A percentile compares a stretch with the other conserved stretches of the same genome.
phyloP scores from a whole-genome alignment of 1,140 invertebrate genomes.

The Monomorium pharaonis region DNA sequence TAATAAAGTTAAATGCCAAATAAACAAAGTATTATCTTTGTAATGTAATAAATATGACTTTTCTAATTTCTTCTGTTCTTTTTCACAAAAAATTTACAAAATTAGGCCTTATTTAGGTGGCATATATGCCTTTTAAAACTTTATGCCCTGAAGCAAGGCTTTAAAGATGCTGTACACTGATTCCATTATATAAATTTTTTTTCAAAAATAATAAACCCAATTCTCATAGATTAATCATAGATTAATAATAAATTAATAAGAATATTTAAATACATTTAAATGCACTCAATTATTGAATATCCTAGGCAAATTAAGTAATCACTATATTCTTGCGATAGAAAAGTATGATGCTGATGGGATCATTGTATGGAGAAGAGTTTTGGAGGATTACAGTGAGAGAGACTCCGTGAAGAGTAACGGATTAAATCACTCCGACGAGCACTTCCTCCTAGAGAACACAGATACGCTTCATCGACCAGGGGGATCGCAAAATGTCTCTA shows the following conservation, averaged over 20 bases:
- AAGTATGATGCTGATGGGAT: background rate
- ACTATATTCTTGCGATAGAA: background rate
- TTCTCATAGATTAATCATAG: background rate
- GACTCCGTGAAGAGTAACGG: background rate
- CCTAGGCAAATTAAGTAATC: background rate
- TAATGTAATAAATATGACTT: too few species aligned
- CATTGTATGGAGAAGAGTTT: background rate
- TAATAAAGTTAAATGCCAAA: too few species aligned
- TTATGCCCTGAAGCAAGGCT: too few species aligned
- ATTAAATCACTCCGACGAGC: background rate
- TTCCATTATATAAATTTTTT: too few species aligned
- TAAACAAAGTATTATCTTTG: too few species aligned
- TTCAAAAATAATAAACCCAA: background rate
- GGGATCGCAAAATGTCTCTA: constrained; percentile 51
- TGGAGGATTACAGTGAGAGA: background rate
- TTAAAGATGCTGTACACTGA: too few species aligned
- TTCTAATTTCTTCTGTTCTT: too few species aligned
- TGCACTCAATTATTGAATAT: background rate
- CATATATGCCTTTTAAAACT: too few species aligned
- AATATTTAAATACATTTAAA: background rate
- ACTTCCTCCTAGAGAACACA: constrained; percentile 13
- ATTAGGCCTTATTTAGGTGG: too few species aligned
- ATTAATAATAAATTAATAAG: background rate
- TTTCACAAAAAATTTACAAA: too few species aligned
- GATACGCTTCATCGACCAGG: constrained; percentile 12